Evolutionary conservation across 2,113 vertebrate species (phyloP).

Genomic region (Hyperopisus bebe): DNA sequence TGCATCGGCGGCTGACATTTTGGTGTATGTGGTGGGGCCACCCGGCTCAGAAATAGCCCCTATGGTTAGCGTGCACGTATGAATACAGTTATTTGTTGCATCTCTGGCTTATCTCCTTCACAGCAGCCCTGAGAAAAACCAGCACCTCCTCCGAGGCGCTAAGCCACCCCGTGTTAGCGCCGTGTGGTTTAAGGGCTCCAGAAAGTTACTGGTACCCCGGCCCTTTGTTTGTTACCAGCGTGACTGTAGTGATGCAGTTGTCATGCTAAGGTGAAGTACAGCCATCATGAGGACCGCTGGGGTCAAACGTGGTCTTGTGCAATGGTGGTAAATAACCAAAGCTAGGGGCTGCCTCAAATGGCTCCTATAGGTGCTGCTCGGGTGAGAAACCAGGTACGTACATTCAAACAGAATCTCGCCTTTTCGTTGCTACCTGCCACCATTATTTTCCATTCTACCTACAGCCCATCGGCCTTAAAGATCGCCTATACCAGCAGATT

Average conservation of each 20-base stretch:
- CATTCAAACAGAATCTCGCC: not conserved
- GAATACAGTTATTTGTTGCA: constrained; percentile 56
- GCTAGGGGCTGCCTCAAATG: not conserved
- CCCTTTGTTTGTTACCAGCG: not conserved
- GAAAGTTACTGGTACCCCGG: not conserved
- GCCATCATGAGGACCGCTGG: not conserved
- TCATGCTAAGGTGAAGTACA: not conserved
- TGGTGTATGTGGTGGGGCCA: constrained; percentile 58
- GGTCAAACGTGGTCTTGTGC: not conserved
- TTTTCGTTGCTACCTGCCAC: not conserved
- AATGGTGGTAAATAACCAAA: not conserved
- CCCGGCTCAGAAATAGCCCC: constrained; percentile 61
- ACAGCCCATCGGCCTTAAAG: not conserved
- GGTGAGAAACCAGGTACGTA: not conserved
- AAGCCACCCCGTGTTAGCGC: constrained; percentile 29
- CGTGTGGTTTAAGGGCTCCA: not conserved
- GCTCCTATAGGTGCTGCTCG: not conserved
- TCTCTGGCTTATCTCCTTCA: constrained; percentile 54
- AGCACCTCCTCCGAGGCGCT: constrained; percentile 35
- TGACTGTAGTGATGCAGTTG: not conserved
- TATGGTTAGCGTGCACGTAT: constrained; percentile 56
- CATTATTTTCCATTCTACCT: not conserved
- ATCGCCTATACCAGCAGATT: not conserved
- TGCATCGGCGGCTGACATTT: constrained; percentile 55
- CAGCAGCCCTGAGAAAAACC: constrained; percentile 45